Evolutionary conservation across 2,888 invertebrate species (phyloP), one percentile per base, ranked within the genome.

Genomic region (Deilephila porcellus): DNA sequence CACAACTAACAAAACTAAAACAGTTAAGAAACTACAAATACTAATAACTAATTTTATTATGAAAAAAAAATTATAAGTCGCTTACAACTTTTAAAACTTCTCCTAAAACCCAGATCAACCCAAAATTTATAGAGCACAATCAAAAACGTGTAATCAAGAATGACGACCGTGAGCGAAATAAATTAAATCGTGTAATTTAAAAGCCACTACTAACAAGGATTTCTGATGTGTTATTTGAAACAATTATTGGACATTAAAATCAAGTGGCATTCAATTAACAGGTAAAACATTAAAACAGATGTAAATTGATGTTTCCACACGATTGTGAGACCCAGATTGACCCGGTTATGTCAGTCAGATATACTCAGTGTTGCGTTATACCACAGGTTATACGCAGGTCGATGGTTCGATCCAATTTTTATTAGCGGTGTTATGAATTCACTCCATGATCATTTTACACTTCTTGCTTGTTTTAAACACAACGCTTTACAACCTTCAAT

Each of bases 271-370:
- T 67, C 25, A 62, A n/a, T 37, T 59, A 45, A 71, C 60, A 20
- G 60, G 32, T 52, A 59, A 60, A 37, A 60, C 60, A 60, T 71
- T 60, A 71, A 71, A 60, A 60, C 25, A 45, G 59, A 45, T 60
- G 60, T 71, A 71, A 71, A 60, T 60, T 60, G 71, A 52, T 72
- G 67, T 60, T 70, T 67, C 67, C 67, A 71, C 71, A 63, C 53
- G 32, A 60, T 74, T 60, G 64, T 73, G 72, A 76, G 76, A 77
- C 71, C 60, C 67, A 52, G 56, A 34, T 70, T 80, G 82, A 78
- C 84, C 85, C 60, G 79, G 77, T 82, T 83, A 79, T 81, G 83
- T 84, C 85, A 84, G 78, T 84, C 83, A 81, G 75, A 76, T 60
- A 75, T 74, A 67, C 32, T 62, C n/a, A 25, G 70, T 84, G 20